Evolutionary conservation across 2,888 invertebrate species (phyloP), one percentile per base, ranked within the genome.

Genomic region (Ryuthela nishihirai): DNA sequence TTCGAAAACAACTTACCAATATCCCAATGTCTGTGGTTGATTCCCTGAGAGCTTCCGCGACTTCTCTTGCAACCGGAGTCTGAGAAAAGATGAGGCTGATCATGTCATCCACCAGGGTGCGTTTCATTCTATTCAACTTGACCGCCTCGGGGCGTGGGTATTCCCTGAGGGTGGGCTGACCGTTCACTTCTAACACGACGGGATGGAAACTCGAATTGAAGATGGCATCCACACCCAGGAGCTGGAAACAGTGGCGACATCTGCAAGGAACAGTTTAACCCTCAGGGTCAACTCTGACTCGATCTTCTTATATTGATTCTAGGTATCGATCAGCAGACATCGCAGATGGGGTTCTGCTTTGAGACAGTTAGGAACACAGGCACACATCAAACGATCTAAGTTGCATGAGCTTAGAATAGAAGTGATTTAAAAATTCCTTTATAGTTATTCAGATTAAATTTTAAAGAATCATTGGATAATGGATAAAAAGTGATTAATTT

Each of bases 181-280:
- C 67, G 35, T 64, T 66, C 43, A 74, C 72, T 52, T 70, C 69
- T 25, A 72, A 44, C 40, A 74, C 64, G n/a, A 70, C 66, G 3
- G 74, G 72, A 55, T 71, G 69, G 43, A 73, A 69, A n/a, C 70
- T 68, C 24, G 70, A 65, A 56, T 73, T 72, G 62, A 72, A 71
- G 36, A 72, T 67, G 10, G 72, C 34, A 35, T 73, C 72, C 46
- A 72, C 65, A 6, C 67, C 68, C 34, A 74, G 54, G 17, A 73
- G 64, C 56, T 74, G 74, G 64, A 71, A 74, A 62, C 73, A 72
- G 25, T 69, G 66, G 24, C 64, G 64, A 44, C 72, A 70, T 50
- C 71, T 70, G 62, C 25, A 65, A 64, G 36, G n/a, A 40, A 10
- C 32, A 52, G 34, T 15, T 34, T 34, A 35, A 17, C 3, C 9